Conservation (phyloP, 2,888 invertebrate genomes). For the Hypercompe scribonia region DNA sequence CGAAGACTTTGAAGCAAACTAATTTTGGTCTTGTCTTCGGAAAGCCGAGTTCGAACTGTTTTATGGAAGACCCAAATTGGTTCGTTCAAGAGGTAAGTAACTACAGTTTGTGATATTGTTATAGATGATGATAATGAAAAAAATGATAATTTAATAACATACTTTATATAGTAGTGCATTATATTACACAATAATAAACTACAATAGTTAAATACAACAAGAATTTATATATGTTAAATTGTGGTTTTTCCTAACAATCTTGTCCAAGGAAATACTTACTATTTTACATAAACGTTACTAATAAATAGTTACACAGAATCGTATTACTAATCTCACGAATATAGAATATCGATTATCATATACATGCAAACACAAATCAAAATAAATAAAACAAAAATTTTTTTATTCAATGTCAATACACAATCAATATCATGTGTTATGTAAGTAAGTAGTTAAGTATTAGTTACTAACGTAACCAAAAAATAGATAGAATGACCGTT, state of each 20-base stretch:
- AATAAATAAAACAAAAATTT: too few species aligned
- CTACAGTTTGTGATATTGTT: neutral
- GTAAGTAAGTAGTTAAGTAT: neutral
- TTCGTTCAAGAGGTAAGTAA: constrained; percentile 71
- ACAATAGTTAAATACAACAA: neutral
- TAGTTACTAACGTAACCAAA: neutral
- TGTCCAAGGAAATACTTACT: neutral
- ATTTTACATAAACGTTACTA: neutral
- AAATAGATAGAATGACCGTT: neutral
- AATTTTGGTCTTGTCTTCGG: constrained; percentile 58
- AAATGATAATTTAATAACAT: neutral
- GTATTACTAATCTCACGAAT: neutral
- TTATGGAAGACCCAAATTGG: constrained; percentile 61
- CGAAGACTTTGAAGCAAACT: constrained; percentile 50
- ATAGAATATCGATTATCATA: neutral
- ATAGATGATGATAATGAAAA: neutral
- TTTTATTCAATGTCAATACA: too few species aligned
- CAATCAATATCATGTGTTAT: neutral
- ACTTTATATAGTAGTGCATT: neutral
- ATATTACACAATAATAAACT: neutral
- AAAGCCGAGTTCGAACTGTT: constrained; percentile 56
- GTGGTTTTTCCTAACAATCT: neutral
- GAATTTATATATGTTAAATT: neutral
- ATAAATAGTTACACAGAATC: neutral
- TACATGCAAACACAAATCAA: too few species aligned